Evolutionary conservation across 2,113 vertebrate species (phyloP).

Genomic region (Gymnocephalus cernua): DNA sequence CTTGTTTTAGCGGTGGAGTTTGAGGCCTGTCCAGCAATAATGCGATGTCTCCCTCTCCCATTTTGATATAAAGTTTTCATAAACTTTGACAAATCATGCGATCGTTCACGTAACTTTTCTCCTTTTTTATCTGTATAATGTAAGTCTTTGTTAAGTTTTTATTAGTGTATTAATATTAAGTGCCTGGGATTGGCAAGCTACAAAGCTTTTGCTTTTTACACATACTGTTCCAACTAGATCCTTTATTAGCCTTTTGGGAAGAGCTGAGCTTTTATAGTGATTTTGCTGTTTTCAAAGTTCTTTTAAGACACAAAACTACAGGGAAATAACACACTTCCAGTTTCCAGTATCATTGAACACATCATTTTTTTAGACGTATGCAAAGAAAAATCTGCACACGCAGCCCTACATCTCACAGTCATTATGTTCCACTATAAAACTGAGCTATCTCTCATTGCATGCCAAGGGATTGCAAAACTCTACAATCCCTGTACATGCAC

Average conservation of each 20-base stretch:
- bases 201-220: slow-evolving; percentile 45
- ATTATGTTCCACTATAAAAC: slow-evolving; percentile 34
- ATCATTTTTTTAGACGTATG: slow-evolving; percentile 23
- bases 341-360: slow-evolving; percentile 30
- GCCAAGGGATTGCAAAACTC: slow-evolving; percentile 31
- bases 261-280: slow-evolving; percentile 21
- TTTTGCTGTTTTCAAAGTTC: slow-evolving; percentile 42
- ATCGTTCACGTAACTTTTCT: slow-evolving; percentile 42
- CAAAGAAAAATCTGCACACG: slow-evolving; percentile 20
- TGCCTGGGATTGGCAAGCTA: slow-evolving; percentile 39
- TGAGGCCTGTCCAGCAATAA: slow-evolving; percentile 71
- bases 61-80: slow-evolving; percentile 67
- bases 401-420: slow-evolving; percentile 7
- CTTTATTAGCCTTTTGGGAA: slow-evolving; percentile 34
- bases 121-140: slow-evolving; percentile 31
- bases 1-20: slow-evolving; percentile 64
- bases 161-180: slow-evolving; percentile 58
- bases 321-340: slow-evolving; percentile 29
- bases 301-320: slow-evolving; percentile 26
- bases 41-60: slow-evolving; percentile 54
- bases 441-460: slow-evolving; percentile 30
- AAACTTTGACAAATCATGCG: slow-evolving; percentile 69
- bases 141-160: slow-evolving; percentile 52
- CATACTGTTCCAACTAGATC: slow-evolving; percentile 36
- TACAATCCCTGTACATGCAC: slow-evolving; percentile 9